phyloP scores from a whole-genome alignment of 2,888 invertebrate species.

The Trichopoda pennipes region DNA sequence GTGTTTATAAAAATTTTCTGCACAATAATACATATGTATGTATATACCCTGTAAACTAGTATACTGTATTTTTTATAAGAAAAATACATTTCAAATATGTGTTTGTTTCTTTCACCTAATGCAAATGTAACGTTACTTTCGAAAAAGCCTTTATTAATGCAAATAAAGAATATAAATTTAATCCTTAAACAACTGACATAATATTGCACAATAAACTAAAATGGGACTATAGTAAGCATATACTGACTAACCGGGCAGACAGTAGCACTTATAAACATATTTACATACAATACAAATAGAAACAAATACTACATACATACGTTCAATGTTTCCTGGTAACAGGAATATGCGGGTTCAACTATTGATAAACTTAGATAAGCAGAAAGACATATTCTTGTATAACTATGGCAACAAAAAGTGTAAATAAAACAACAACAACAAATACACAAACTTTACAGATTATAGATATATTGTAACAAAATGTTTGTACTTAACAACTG shows the following conservation, averaged over 20 bases:
- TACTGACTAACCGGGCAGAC: background rate
- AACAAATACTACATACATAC: conserved; percentile 22
- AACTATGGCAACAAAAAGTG: conserved; percentile 12
- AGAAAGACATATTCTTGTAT: conserved; percentile 9
- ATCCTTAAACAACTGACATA: conserved; percentile 58
- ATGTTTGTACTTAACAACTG: conserved; percentile 35
- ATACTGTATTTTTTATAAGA: no score
- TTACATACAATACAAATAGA: conserved; percentile 31
- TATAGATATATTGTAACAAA: conserved; percentile 38
- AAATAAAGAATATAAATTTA: conserved; percentile 7
- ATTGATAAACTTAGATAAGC: conserved; percentile 35
- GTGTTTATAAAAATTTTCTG: no score
- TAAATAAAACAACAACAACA: conserved; percentile 46
- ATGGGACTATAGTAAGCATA: background rate
- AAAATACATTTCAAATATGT: no score
- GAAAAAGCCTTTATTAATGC: background rate
- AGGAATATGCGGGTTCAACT: conserved; percentile 40
- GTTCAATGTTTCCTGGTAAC: conserved; percentile 21
- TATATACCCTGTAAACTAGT: no score
- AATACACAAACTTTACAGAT: conserved; percentile 46
- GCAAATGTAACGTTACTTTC: no score
- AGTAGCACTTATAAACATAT: background rate
- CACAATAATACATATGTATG: no score
- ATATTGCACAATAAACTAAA: conserved; percentile 51
- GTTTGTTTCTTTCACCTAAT: no score